phyloP scores from a whole-genome alignment of 1,140 invertebrate genomes.

The Apis mellifera region DNA sequence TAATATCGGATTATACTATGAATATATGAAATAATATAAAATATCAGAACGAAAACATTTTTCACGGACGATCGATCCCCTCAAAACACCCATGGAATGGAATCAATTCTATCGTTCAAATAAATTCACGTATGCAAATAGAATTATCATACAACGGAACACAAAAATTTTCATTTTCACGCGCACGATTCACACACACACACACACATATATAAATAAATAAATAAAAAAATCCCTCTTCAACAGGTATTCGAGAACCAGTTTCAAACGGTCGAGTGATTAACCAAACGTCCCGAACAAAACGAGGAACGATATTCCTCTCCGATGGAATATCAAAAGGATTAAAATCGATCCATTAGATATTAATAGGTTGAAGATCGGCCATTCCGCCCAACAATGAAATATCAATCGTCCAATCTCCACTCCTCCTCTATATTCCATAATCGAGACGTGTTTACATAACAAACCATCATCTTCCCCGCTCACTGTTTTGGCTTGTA shows the following conservation, averaged over 20 bases:
- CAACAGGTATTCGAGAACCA: background rate
- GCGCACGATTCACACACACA: background rate
- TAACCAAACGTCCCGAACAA: too few relatives aligned
- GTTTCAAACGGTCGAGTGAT: background rate
- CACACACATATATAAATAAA: background rate
- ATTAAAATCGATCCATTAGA: conserved; percentile 1
- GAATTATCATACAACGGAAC: too few relatives aligned
- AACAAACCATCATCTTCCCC: conserved; percentile 8
- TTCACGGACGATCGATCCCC: too few relatives aligned
- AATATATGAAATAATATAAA: too few relatives aligned
- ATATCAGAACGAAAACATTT: too few relatives aligned
- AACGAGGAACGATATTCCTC: background rate
- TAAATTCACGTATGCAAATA: background rate
- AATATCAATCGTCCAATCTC: conserved; percentile 27
- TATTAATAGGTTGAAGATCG: background rate
- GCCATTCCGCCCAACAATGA: conserved; percentile 1
- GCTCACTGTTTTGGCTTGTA: conserved; percentile 21
- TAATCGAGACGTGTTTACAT: conserved; percentile 33
- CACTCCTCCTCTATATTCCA: background rate
- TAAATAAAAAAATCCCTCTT: background rate
- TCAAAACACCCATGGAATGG: too few relatives aligned
- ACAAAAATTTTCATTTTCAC: background rate
- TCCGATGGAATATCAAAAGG: background rate
- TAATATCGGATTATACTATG: too few relatives aligned
- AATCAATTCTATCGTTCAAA: too few relatives aligned